Base-by-base conservation (phyloP, 2,888 invertebrate genomes). In the Trichopria drosophilae region DNA sequence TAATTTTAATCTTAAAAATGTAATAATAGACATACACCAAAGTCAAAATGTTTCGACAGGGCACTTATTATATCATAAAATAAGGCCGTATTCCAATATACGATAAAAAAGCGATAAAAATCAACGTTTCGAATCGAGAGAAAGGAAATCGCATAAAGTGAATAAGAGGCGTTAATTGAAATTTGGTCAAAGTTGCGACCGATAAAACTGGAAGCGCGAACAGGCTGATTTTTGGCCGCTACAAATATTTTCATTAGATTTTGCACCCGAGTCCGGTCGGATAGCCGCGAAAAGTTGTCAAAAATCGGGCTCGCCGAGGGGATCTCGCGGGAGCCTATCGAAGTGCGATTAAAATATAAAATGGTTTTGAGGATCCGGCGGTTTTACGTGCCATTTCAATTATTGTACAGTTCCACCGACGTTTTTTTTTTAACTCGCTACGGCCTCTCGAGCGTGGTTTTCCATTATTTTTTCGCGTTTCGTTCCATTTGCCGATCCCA, bases 331-430 rank as follows among this genome's bases (percentile, higher is more conserved):
- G 55, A 54, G 53, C 48, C 64, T 65, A 69, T 67, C 61, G 65
- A 61, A 62, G 66, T 51, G 64, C 68, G 67, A 68, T 70, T 70
- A 70, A 69, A 70, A 69, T 68, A 69, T 70, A 68, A 71, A 69
- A 70, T 65, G 68, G 66, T 69, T 67, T 65, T 63, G 68, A 67
- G 67, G 67, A 68, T 65, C 69, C 65, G 66, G 65, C 63, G 67
- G 69, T 69, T 69, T 70, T 68, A 69, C 69, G 66, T 66, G 68
- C 65, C 66, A 68, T 69, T 69, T 69, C 71, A 70, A 69, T 69
- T 69, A 69, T 67, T 68, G 67, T 64, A 61, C 62, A 61, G 57
- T 62, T 62, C 63, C 64, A 64, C 63, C 54, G 62, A 63, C 65
- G 63, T 66, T 65, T 67, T 68, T 68, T 68, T 63, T 58, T 58